Conservation (phyloP, 2,888 invertebrate species). For the Netelia melanura region DNA sequence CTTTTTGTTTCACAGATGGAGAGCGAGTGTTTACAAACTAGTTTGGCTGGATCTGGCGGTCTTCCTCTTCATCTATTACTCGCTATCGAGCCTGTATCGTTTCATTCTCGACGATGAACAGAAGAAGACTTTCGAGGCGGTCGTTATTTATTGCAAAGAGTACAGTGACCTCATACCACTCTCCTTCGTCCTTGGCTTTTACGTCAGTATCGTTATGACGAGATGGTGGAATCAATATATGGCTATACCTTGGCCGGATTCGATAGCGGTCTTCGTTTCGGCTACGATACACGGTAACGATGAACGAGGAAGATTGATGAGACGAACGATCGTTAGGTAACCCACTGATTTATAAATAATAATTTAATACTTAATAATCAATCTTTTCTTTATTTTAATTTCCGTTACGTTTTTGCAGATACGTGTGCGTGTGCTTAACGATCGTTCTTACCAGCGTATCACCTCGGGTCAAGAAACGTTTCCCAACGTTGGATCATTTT, state of each 20-base stretch:
- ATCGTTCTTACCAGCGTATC: conserved; percentile 95
- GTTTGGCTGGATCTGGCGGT: conserved; percentile 95
- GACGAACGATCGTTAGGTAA: conserved; percentile 86
- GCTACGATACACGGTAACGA: conserved; percentile 87
- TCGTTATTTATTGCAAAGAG: conserved; percentile 94
- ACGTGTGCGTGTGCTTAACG: conserved; percentile 92
- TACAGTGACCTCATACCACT: conserved; percentile 95
- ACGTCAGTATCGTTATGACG: conserved; percentile 96
- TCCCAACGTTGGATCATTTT: conserved; percentile 93
- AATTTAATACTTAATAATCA: not conserved
- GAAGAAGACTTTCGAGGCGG: conserved; percentile 92
- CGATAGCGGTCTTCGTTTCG: conserved; percentile 87
- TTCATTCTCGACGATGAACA: conserved; percentile 89
- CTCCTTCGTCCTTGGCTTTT: conserved; percentile 97
- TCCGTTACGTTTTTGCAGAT: conserved; percentile 77
- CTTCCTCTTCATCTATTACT: conserved; percentile 92
- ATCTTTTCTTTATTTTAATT: not conserved
- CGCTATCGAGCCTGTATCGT: conserved; percentile 92
- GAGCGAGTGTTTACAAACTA: conserved; percentile 97
- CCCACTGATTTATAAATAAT: conserved; percentile 7
- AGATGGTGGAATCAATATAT: conserved; percentile 91
- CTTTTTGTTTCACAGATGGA: conserved; percentile 90
- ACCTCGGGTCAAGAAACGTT: conserved; percentile 94
- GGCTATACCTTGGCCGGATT: conserved; percentile 88
- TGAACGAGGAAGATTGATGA: conserved; percentile 86